Evolutionary conservation across 1,140 invertebrate species (phyloP).

Genomic region (Proctacanthus coquilletti): DNA sequence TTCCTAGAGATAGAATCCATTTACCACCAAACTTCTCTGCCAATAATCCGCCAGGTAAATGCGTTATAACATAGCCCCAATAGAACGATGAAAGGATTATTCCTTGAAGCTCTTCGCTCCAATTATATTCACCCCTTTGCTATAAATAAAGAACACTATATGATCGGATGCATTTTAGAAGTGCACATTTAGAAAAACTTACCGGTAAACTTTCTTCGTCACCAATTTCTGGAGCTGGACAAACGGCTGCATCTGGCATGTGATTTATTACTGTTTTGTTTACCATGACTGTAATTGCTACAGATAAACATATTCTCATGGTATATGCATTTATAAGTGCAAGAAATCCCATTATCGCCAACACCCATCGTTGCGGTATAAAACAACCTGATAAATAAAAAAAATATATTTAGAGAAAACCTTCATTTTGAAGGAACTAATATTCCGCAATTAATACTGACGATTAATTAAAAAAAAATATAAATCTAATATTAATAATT

Average conservation of each 20-base stretch:
- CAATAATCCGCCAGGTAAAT: constrained; percentile 43
- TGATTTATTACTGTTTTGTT: neutral
- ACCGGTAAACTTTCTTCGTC: no score
- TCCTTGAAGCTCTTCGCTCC: constrained; percentile 32
- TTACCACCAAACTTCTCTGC: constrained; percentile 66
- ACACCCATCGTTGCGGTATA: constrained; percentile 55
- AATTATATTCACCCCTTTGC: constrained; percentile 12
- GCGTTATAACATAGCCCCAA: constrained; percentile 41
- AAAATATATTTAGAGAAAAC: neutral
- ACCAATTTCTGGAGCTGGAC: neutral
- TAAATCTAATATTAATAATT: no score
- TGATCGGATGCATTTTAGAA: neutral
- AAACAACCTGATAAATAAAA: constrained; percentile 37
- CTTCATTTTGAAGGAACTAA: neutral
- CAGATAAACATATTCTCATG: constrained; percentile 73
- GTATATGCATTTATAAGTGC: constrained; percentile 77
- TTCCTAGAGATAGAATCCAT: constrained; percentile 51
- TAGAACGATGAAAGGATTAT: constrained; percentile 42
- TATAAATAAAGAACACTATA: neutral
- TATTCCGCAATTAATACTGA: neutral
- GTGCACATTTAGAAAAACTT: neutral
- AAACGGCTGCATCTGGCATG: neutral
- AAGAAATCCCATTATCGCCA: constrained; percentile 71
- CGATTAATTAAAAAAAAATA: constrained; percentile 4
- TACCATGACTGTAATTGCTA: constrained; percentile 47